Evolutionary conservation across 1,140 invertebrate species (phyloP).

Genomic region (Apis laboriosa): DNA sequence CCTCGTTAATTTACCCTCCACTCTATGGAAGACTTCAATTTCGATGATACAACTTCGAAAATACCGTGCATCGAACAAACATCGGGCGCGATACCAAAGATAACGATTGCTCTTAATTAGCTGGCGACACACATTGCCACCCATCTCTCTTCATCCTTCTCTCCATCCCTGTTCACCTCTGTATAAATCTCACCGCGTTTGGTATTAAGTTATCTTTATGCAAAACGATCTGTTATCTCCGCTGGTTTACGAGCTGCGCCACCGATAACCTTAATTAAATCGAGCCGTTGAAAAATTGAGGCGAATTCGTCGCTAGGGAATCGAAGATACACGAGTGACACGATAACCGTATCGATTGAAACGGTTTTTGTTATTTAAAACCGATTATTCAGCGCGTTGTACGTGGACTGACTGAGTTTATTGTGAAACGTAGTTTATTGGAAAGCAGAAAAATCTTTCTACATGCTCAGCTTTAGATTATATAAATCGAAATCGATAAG

Average conservation of each 20-base stretch:
- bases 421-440: background rate
- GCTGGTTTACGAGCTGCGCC: constrained; percentile 28
- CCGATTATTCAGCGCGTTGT: background rate
- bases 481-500: too few species aligned
- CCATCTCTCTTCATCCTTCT: background rate
- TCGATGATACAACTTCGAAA: background rate
- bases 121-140: constrained; percentile 34
- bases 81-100: constrained; percentile 33
- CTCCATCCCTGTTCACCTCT: background rate
- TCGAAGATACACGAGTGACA: background rate
- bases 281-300: constrained; percentile 38
- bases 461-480: too few species aligned
- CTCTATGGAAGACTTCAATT: background rate
- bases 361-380: background rate
- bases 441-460: too few species aligned
- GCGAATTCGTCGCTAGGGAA: constrained; percentile 26
- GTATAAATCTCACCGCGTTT: background rate
- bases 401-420: background rate
- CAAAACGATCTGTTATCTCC: constrained; percentile 44
- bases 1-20: background rate
- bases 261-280: constrained; percentile 49
- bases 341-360: constrained; percentile 26
- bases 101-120: constrained; percentile 51
- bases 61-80: background rate
- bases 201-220: constrained; percentile 40